Evolutionary conservation across 2,888 invertebrate genomes (phyloP).

Genomic region (Cryptus armator): DNA sequence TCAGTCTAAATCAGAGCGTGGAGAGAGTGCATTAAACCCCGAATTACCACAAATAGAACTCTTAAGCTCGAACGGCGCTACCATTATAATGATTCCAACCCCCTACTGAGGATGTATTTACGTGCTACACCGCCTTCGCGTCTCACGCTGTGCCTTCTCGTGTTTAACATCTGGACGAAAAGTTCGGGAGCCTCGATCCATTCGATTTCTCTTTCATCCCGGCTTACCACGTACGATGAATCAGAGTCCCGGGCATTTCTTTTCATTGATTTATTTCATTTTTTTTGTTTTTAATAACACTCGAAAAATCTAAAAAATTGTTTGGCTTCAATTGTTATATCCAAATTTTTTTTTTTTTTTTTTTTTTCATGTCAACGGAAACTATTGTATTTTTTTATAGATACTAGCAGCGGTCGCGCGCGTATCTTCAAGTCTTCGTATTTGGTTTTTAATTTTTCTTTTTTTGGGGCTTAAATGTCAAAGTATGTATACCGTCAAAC

Average conservation of each 20-base stretch:
- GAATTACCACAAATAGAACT: conserved; percentile 85
- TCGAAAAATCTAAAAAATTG: too few species aligned
- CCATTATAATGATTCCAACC: conserved; percentile 83
- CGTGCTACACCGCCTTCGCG: conserved; percentile 83
- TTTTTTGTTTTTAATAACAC: too few species aligned
- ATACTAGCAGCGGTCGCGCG: too few species aligned
- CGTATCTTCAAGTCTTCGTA: too few species aligned
- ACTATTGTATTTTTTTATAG: not conserved
- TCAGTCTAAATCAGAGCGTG: conserved; percentile 80
- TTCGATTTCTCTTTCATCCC: conserved; percentile 52
- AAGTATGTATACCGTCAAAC: too few species aligned
- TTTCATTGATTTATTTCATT: not conserved
- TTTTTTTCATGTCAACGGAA: not conserved
- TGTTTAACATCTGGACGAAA: conserved; percentile 83
- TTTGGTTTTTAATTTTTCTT: too few species aligned
- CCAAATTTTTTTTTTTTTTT: not conserved
- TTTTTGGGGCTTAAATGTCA: too few species aligned
- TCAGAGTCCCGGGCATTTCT: not conserved
- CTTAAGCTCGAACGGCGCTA: conserved; percentile 80
- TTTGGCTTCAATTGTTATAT: too few species aligned
- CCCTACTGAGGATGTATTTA: conserved; percentile 84
- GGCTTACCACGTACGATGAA: not conserved
- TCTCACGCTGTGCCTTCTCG: conserved; percentile 82
- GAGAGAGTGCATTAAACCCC: conserved; percentile 83
- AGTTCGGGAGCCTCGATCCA: conserved; percentile 72